A percentile compares a stretch with the other conserved stretches of the same genome.
phyloP scores from a whole-genome alignment of 2,113 vertebrate species.

The Gobius niger region DNA sequence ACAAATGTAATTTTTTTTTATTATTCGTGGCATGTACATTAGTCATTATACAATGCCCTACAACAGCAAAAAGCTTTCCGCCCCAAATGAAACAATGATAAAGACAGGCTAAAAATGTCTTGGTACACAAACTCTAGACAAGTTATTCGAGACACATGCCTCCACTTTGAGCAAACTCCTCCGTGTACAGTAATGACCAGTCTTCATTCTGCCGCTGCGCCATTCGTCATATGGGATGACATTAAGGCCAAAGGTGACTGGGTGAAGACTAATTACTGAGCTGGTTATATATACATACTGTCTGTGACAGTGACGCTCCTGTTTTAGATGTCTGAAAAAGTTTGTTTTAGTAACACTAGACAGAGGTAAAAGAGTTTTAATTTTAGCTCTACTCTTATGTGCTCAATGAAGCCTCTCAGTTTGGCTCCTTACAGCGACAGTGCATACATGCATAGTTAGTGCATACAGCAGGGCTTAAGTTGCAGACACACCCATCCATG shows the following conservation, averaged over 20 bases:
- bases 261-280: slow-evolving; percentile 50
- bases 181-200: slow-evolving; percentile 56
- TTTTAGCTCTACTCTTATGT: slow-evolving; percentile 26
- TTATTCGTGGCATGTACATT: background rate
- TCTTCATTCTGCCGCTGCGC: slow-evolving; percentile 42
- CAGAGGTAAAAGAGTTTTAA: slow-evolving; percentile 24
- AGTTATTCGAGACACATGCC: slow-evolving; percentile 30
- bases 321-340: slow-evolving; percentile 39
- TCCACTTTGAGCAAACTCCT: slow-evolving; percentile 29
- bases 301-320: slow-evolving; percentile 19
- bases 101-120: slow-evolving; percentile 27
- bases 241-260: slow-evolving; percentile 50
- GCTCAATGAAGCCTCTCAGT: slow-evolving; percentile 12
- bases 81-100: background rate
- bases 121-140: slow-evolving; percentile 25
- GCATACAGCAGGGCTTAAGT: slow-evolving; percentile 13
- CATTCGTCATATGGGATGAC: slow-evolving; percentile 52
- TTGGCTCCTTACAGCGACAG: slow-evolving; percentile 1
- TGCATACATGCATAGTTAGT: slow-evolving; percentile 15
- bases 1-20: too few species aligned
- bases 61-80: background rate
- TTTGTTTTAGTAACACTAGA: slow-evolving; percentile 41
- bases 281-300: slow-evolving; percentile 43
- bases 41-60: background rate
- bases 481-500: slow-evolving; percentile 21